Evolutionary conservation across 2,113 vertebrate genomes (phyloP).

Genomic region (Dipodomys merriami): DNA sequence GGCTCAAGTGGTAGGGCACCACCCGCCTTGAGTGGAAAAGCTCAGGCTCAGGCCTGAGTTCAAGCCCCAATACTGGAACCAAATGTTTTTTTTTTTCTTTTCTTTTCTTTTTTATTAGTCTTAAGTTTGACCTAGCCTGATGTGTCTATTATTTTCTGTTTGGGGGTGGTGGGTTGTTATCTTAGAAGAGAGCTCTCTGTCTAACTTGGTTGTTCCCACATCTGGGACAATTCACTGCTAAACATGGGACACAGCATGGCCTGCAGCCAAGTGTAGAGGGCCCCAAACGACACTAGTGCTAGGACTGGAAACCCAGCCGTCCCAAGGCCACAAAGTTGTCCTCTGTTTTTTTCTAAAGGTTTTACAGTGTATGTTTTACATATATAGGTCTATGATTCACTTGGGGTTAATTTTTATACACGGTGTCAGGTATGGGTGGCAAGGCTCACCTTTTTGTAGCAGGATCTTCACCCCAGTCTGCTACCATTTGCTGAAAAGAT

Average conservation of each 20-base stretch:
- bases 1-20: too few species aligned
- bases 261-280: background rate
- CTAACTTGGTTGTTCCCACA: too few species aligned
- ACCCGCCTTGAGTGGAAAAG: too few species aligned
- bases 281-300: background rate
- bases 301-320: rapidly evolving
- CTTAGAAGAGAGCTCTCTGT: background rate
- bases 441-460: background rate
- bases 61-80: too few species aligned
- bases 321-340: background rate
- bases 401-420: background rate
- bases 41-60: too few species aligned
- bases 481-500: background rate
- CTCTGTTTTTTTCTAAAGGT: background rate
- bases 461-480: too few species aligned
- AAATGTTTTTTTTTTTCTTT: too few species aligned
- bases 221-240: too few species aligned
- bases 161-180: background rate
- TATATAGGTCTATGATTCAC: rapidly evolving
- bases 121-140: too few species aligned
- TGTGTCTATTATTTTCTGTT: background rate
- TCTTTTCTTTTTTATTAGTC: too few species aligned
- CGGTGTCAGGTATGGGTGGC: background rate
- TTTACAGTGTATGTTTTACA: background rate
- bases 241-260: background rate